Percentiles rank a stretch among this genome's conserved stretches.
Evolutionary conservation across 2,888 invertebrate genomes (phyloP).

Genomic region (Mycalesis mineus): DNA sequence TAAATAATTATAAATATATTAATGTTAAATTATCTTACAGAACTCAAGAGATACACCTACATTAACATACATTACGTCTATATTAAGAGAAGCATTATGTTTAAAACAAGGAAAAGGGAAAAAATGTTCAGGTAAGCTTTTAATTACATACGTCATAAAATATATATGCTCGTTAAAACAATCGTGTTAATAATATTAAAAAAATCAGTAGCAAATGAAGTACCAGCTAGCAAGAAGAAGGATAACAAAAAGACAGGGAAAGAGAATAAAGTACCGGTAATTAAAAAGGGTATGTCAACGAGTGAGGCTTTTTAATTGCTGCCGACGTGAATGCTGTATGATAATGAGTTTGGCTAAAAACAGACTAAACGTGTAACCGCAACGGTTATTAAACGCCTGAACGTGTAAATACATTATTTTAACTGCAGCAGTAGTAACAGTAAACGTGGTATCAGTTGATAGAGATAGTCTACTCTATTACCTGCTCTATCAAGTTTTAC

Average conservation of each 20-base stretch:
- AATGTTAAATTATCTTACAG: conserved; percentile 48
- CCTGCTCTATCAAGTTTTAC: too few relatives aligned
- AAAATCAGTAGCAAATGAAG: conserved; percentile 54
- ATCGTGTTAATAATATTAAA: conserved; percentile 14
- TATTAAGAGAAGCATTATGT: conserved; percentile 79
- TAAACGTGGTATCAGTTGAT: too few relatives aligned
- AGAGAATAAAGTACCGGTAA: conserved; percentile 59
- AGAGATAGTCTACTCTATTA: too few relatives aligned
- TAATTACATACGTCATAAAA: background rate
- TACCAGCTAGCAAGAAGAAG: conserved; percentile 58
- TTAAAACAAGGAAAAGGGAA: conserved; percentile 76
- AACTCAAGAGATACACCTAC: conserved; percentile 74
- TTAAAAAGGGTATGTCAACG: conserved; percentile 66
- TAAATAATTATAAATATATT: background rate
- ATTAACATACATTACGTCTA: conserved; percentile 75
- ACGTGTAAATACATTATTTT: too few relatives aligned
- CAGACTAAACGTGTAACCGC: background rate
- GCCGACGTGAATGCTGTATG: conserved; percentile 16
- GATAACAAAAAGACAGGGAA: conserved; percentile 64
- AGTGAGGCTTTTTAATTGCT: conserved; percentile 32
- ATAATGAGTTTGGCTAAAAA: background rate
- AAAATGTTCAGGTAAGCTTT: conserved; percentile 59
- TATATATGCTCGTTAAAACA: background rate
- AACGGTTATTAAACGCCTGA: background rate
- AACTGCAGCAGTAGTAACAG: too few relatives aligned